phyloP scores from a whole-genome alignment of 2,888 invertebrate species.

The Phoronis australis region DNA sequence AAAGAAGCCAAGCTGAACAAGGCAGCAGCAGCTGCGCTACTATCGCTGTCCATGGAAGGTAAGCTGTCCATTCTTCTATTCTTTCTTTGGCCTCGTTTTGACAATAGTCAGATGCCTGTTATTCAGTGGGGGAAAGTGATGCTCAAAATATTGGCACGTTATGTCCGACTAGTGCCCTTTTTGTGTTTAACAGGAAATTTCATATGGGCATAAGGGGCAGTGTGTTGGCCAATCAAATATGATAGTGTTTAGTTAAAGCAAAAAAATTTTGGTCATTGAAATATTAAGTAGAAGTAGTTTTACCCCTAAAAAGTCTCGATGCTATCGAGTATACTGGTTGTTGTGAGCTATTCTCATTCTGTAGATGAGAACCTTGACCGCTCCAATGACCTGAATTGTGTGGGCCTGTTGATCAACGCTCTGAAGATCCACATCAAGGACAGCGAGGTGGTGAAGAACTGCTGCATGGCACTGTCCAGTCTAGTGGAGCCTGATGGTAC shows the following conservation, averaged over 20 bases:
- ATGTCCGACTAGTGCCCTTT: too few relatives aligned
- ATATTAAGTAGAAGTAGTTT: too few relatives aligned
- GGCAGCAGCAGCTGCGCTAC: slow-evolving; percentile 37
- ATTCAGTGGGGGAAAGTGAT: too few relatives aligned
- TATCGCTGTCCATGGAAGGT: slow-evolving; percentile 45
- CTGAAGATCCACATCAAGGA: slow-evolving; percentile 32
- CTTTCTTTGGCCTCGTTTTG: neutral
- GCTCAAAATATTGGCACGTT: too few relatives aligned
- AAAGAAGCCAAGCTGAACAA: slow-evolving; percentile 33
- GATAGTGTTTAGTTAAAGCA: too few relatives aligned
- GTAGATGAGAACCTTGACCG: slow-evolving; percentile 36
- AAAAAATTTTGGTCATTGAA: too few relatives aligned
- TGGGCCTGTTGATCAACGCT: slow-evolving; percentile 32
- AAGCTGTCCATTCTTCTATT: slow-evolving; percentile 6
- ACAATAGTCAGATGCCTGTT: neutral
- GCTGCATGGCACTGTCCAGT: slow-evolving; percentile 42
- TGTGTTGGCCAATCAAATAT: too few relatives aligned
- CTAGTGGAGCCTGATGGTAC: slow-evolving; percentile 45
- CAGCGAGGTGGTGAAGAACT: slow-evolving; percentile 44
- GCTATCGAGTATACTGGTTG: too few relatives aligned
- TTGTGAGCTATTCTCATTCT: slow-evolving; percentile 7
- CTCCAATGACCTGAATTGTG: slow-evolving; percentile 35
- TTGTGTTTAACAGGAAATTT: too few relatives aligned
- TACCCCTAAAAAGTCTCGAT: too few relatives aligned
- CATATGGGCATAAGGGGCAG: too few relatives aligned